These are phyloP conservation scores for Bombus affinis DNA, from an alignment of 1,140 invertebrate species.

Conservation along the genomic window DNA sequence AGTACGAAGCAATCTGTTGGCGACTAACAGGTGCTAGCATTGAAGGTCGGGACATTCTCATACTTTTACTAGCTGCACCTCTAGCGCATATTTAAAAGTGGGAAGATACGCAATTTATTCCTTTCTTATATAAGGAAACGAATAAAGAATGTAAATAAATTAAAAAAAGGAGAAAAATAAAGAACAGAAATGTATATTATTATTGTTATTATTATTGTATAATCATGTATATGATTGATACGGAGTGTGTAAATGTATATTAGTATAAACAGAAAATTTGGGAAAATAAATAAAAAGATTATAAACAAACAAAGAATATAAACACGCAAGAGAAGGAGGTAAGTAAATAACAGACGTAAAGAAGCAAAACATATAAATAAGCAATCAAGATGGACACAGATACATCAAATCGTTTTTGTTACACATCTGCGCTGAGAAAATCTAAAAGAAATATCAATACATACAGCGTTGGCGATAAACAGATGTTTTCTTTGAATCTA, in stretches of 20 bases:
- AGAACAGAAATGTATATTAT: background rate
- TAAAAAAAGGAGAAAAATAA: background rate
- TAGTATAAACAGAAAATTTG: background rate
- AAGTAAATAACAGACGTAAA: background rate
- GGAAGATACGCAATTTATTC: background rate
- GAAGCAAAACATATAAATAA: background rate
- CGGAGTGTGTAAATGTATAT: too few species aligned
- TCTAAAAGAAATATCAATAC: background rate
- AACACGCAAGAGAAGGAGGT: background rate
- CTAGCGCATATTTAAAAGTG: background rate
- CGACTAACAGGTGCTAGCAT: background rate
- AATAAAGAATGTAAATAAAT: background rate
- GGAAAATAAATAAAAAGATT: background rate
- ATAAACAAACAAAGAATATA: too few species aligned
- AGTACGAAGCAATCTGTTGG: background rate
- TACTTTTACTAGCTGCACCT: conserved; percentile 10
- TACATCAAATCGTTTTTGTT: too few species aligned
- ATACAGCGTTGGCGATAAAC: too few species aligned
- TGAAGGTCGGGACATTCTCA: conserved; percentile 44
- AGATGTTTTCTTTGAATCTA: background rate
- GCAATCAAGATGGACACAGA: background rate
- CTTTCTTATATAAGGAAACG: too few species aligned
- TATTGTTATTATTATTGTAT: too few species aligned
- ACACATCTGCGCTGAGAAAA: background rate
- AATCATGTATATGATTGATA: too few species aligned